phyloP scores from a whole-genome alignment of 2,797 vertebrate species.

The Girardinus metallicus region DNA sequence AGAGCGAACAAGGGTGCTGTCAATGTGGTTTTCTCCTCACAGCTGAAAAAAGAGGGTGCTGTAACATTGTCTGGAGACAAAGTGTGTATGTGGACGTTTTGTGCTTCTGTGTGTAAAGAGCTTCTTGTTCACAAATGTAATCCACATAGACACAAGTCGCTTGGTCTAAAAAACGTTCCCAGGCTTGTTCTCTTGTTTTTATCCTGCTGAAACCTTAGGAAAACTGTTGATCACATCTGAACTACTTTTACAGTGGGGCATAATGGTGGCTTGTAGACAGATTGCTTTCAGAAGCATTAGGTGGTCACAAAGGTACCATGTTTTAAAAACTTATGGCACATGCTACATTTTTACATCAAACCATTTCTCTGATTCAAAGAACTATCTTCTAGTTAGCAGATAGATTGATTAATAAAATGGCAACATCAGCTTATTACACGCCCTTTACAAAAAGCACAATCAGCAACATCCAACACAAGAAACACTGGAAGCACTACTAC shows the following conservation, averaged over 20 bases:
- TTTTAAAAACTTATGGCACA: background rate
- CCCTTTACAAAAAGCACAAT: background rate
- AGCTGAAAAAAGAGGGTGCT: constrained; percentile 63
- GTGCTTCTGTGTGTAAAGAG: constrained; percentile 31
- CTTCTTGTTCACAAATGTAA: constrained; percentile 73
- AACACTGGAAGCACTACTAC: background rate
- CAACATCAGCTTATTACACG: background rate
- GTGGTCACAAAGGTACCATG: background rate
- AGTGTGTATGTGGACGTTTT: constrained; percentile 37
- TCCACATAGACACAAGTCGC: constrained; percentile 71
- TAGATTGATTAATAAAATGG: background rate
- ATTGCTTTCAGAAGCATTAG: background rate
- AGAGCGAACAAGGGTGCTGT: constrained; percentile 73
- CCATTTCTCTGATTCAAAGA: background rate
- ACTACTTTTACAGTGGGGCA: background rate
- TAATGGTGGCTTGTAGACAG: background rate
- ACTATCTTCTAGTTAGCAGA: background rate
- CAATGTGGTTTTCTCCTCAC: constrained; percentile 68
- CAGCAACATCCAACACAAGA: background rate
- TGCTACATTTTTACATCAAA: background rate
- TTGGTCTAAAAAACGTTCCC: constrained; percentile 65
- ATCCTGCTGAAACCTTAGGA: constrained; percentile 38
- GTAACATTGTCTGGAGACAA: constrained; percentile 49
- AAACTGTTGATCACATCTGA: constrained; percentile 35
- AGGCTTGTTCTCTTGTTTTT: constrained; percentile 61